phyloP scores from a whole-genome alignment of 2,888 invertebrate species.

The Chouioia cunea region DNA sequence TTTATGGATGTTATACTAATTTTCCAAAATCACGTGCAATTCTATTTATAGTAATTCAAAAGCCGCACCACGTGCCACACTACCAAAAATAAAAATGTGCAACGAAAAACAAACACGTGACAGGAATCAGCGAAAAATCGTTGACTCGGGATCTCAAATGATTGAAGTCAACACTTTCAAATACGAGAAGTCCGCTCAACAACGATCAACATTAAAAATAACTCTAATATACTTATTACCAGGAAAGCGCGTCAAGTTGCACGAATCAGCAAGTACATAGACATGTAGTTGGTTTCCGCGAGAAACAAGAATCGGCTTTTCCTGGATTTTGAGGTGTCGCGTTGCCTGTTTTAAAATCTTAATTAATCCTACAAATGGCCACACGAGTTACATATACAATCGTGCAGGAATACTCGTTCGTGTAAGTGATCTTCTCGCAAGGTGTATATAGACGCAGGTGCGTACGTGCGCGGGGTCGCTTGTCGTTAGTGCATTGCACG shows the following conservation, averaged over 20 bases:
- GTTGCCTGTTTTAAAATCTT: constrained; percentile 14
- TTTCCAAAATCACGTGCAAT: no score
- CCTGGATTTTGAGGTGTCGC: neutral
- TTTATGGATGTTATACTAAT: no score
- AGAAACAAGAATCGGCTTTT: constrained; percentile 11
- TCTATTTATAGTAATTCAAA: no score
- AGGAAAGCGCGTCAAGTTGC: constrained; percentile 8
- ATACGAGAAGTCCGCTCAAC: neutral
- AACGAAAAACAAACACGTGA: no score
- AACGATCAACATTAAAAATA: constrained; percentile 14
- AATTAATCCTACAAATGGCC: constrained; percentile 36
- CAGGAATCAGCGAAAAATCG: constrained; percentile 24
- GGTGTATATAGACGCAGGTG: constrained; percentile 12
- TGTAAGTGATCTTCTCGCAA: neutral
- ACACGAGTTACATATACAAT: no score
- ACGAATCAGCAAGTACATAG: constrained; percentile 17
- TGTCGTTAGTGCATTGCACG: no score
- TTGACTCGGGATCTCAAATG: no score
- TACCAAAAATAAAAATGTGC: no score
- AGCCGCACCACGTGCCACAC: no score
- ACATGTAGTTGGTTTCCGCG: neutral
- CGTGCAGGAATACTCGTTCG: constrained; percentile 14
- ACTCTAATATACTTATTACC: neutral
- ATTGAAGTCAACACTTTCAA: neutral
- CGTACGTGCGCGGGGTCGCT: neutral